Percentiles rank a stretch among this genome's conserved stretches.
phyloP scores from a whole-genome alignment of 1,140 invertebrate genomes.

The Oscheius sp. region DNA sequence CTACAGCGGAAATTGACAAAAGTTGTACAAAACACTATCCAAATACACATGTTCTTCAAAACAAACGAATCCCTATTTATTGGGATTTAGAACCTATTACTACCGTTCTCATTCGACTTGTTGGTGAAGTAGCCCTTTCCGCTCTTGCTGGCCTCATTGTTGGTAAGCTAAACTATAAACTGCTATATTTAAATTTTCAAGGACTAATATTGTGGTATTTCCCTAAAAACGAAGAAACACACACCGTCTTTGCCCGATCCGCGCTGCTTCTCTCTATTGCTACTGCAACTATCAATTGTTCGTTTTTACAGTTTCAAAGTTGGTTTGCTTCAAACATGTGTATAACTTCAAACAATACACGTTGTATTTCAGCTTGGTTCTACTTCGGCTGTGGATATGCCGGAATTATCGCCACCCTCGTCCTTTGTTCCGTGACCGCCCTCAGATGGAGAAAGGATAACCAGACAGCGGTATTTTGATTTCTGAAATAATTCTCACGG shows the following conservation, averaged over 20 bases:
- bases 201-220: not conserved
- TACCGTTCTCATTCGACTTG: too few relatives aligned
- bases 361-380: not conserved
- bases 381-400: not conserved
- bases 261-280: not conserved
- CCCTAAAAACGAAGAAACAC: not conserved
- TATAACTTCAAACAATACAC: not conserved
- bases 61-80: too few relatives aligned
- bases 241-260: not conserved
- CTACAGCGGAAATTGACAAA: too few relatives aligned
- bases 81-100: too few relatives aligned
- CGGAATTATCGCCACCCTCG: not conserved
- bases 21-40: too few relatives aligned
- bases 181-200: not conserved
- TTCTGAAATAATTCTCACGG: not conserved
- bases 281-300: not conserved
- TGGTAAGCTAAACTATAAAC: not conserved
- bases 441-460: slow-evolving; percentile 8
- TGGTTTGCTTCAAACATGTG: too few relatives aligned
- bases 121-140: not conserved
- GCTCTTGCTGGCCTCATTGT: not conserved
- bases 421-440: not conserved
- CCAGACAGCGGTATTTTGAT: not conserved
- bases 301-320: not conserved
- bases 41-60: too few relatives aligned